Conservation (phyloP, 2,888 invertebrate species). For the Andrena bucephala region DNA sequence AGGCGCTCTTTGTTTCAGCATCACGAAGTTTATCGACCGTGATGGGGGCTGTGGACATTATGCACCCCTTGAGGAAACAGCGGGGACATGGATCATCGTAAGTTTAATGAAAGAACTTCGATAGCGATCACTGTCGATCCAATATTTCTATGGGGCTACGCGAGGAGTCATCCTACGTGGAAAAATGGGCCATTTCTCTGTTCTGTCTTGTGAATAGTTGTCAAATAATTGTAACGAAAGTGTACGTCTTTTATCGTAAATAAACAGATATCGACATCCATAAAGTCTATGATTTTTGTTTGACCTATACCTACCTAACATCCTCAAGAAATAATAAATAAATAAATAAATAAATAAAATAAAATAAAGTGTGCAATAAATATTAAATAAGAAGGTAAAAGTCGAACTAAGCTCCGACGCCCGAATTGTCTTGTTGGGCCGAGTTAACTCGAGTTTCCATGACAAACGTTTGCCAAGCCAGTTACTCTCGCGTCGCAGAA, state of each 20-base stretch:
- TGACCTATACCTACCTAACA: too few species aligned
- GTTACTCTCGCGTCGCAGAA: neutral
- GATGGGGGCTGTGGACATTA: constrained; percentile 13
- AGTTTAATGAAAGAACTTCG: constrained; percentile 69
- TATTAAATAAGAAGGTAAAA: neutral
- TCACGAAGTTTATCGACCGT: constrained; percentile 21
- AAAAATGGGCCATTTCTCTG: neutral
- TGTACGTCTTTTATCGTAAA: too few species aligned
- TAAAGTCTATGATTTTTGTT: too few species aligned
- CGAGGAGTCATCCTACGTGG: neutral
- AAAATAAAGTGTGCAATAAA: neutral
- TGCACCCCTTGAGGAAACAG: constrained; percentile 15
- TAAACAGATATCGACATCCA: too few species aligned
- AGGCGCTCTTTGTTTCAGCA: constrained; percentile 37
- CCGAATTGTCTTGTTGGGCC: neutral
- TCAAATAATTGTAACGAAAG: too few species aligned
- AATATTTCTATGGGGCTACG: constrained; percentile 24
- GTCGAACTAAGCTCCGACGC: neutral
- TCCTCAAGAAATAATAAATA: neutral
- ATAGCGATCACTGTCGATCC: constrained; percentile 11
- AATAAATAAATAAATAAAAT: neutral
- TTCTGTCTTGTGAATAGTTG: neutral
- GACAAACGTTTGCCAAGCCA: constrained; percentile 10
- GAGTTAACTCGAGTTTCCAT: neutral
- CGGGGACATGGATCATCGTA: constrained; percentile 22